Conservation (phyloP, 2,888 invertebrate genomes). For the Tolmerus cingulatus region DNA sequence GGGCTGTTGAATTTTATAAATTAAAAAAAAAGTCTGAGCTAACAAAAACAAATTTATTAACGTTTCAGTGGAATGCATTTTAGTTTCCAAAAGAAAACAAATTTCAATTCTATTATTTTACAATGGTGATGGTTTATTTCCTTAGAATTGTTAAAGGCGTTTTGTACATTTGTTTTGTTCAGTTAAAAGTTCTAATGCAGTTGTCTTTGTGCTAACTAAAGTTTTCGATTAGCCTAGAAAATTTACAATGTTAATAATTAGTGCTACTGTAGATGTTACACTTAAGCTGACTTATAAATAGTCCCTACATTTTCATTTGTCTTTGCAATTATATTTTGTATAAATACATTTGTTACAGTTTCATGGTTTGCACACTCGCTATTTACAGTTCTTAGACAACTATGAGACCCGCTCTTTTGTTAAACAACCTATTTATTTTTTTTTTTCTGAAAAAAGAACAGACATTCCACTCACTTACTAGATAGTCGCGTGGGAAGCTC, state of each 20-base stretch:
- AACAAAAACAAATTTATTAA: slow-evolving; percentile 35
- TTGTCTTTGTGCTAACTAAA: slow-evolving; percentile 37
- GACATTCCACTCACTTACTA: background rate
- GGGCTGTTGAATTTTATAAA: background rate
- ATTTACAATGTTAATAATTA: slow-evolving; percentile 15
- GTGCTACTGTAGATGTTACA: background rate
- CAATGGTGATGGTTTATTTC: slow-evolving; percentile 38
- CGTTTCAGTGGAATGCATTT: slow-evolving; percentile 26
- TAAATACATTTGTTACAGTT: slow-evolving; percentile 36
- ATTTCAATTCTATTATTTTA: slow-evolving; percentile 24
- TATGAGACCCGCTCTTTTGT: slow-evolving; percentile 40
- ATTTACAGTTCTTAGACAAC: slow-evolving; percentile 21
- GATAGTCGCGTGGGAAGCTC: slow-evolving; percentile 38
- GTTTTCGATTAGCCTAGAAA: background rate
- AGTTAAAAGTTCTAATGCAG: slow-evolving; percentile 32
- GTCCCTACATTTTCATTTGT: background rate
- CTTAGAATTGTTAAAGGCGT: slow-evolving; percentile 2
- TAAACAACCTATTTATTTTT: background rate
- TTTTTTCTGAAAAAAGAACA: background rate
- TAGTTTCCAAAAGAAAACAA: slow-evolving; percentile 23
- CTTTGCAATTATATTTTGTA: slow-evolving; percentile 29
- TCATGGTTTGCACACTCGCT: background rate
- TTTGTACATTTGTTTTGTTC: slow-evolving; percentile 39
- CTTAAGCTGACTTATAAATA: slow-evolving; percentile 9
- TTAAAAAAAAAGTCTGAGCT: slow-evolving; percentile 1